A percentile compares a stretch with the other conserved stretches of the same genome.
These are phyloP conservation scores for Aegotheles bennettii DNA, from an alignment of 2,113 vertebrate genomes.

Conservation along the genomic window DNA sequence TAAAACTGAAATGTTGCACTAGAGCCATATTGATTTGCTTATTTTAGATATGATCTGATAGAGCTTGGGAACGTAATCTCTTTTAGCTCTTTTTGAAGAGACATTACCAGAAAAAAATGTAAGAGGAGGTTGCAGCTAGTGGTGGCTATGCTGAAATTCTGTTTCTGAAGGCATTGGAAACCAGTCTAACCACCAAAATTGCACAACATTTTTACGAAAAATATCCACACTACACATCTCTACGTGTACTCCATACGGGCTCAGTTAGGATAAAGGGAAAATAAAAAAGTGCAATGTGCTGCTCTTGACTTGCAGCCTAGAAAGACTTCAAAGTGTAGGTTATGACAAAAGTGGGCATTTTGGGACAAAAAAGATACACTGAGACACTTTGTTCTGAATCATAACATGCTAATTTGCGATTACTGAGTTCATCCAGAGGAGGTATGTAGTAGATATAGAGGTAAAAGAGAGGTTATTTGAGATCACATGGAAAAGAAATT, in stretches of 20 bases:
- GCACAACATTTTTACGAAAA: not conserved
- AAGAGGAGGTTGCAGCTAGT: not conserved
- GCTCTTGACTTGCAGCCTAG: not conserved
- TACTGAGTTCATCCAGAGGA: accelerated
- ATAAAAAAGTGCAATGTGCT: not conserved
- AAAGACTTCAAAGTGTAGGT: not conserved
- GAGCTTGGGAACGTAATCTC: accelerated
- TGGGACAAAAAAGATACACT: not conserved
- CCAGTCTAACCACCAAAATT: not conserved
- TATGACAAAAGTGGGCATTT: not conserved
- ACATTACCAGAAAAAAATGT: not conserved
- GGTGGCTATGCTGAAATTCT: not conserved
- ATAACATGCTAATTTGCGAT: not conserved
- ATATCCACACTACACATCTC: accelerated
- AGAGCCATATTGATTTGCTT: not conserved
- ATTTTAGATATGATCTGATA: not conserved
- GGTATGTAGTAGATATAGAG: not conserved
- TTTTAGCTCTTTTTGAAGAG: not conserved
- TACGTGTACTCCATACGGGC: not conserved
- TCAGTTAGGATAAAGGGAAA: not conserved
- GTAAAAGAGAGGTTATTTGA: not conserved
- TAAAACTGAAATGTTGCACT: not conserved
- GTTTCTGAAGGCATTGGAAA: not conserved
- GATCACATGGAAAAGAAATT: not conserved
- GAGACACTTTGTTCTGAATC: not conserved